Base-by-base conservation (phyloP, 2,113 vertebrate species). In the Dasyornis broadbenti region DNA sequence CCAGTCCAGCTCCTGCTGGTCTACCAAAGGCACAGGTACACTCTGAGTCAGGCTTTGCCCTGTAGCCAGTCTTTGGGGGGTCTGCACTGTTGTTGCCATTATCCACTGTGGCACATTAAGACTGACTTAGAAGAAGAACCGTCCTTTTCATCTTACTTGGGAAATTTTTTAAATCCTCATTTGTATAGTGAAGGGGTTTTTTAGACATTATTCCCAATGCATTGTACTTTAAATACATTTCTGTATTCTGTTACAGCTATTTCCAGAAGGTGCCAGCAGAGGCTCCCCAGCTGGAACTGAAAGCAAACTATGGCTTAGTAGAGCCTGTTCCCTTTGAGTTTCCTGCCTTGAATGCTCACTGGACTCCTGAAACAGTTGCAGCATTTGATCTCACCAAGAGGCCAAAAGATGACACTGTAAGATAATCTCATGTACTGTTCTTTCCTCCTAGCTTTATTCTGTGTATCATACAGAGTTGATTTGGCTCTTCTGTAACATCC, bases 211-310 rank as follows among this genome's bases (percentile, higher is more conserved):
- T n/a, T n/a, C n/a, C n/a, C n/a, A n/a, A n/a, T n/a, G 53, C 45
- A 4, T 11, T 89, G 42, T 94, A 47, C 79, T 87, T 95, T n/a
- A 44, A 89, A n/a, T 61, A 9, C 16, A 6, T 45, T 64, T 57
- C 79, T 94, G 21, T 81, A 24, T 97, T 97, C 60, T 86, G 24
- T 97, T 95, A 95, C 96, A 99, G 99, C 97, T 99, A 99, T 95
- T 99, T 99, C 95, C 99, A 99, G 64, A 99, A 99, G 95, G 97
- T 99, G 69, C 99, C 99, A 33, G 95, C 98, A 13, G 99, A 99
- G 92, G 98, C 99, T 26, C 99, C 99, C 14, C 98, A 98, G 68
- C 97, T 99, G 97, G 99, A 99, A 95, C 92, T 99, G 90, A 99
- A 99, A 97, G 99, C 99, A 12, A 99, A 98, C 87, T 99, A 99